phyloP scores from a whole-genome alignment of 2,797 vertebrate species.

The Acestrorhynchus altus region DNA sequence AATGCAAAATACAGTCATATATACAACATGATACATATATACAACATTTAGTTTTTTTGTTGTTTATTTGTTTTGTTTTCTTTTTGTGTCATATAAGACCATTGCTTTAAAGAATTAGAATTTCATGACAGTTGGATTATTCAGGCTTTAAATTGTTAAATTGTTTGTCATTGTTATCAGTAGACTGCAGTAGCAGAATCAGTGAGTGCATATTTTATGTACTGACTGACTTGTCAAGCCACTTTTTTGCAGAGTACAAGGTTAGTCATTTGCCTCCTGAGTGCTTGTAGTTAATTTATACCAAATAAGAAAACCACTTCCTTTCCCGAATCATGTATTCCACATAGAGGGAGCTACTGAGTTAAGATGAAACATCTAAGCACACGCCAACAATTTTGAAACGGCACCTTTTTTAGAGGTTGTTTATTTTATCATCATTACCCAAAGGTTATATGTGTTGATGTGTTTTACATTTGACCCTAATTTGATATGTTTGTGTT shows the following conservation, averaged over 20 bases:
- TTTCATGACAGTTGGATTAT: too few relatives aligned
- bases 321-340: conserved; percentile 50
- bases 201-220: not conserved
- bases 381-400: conserved; percentile 23
- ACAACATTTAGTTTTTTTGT: too few relatives aligned
- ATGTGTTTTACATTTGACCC: not conserved
- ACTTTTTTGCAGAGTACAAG: conserved; percentile 21
- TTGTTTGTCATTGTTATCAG: too few relatives aligned
- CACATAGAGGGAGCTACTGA: conserved; percentile 83
- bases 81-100: too few relatives aligned
- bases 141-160: too few relatives aligned
- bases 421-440: not conserved
- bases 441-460: not conserved
- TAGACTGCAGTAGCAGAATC: not conserved
- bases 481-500: not conserved
- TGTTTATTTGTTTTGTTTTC: too few relatives aligned
- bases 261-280: conserved; percentile 46
- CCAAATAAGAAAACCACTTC: conserved; percentile 38
- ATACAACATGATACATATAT: too few relatives aligned
- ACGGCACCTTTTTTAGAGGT: not conserved
- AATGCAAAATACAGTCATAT: too few relatives aligned
- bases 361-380: conserved; percentile 62
- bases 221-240: not conserved
- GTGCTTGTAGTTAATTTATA: conserved; percentile 51
- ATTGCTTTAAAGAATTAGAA: too few relatives aligned